phyloP scores from a whole-genome alignment of 1,140 invertebrate species.

The Diorhabda elongata region DNA sequence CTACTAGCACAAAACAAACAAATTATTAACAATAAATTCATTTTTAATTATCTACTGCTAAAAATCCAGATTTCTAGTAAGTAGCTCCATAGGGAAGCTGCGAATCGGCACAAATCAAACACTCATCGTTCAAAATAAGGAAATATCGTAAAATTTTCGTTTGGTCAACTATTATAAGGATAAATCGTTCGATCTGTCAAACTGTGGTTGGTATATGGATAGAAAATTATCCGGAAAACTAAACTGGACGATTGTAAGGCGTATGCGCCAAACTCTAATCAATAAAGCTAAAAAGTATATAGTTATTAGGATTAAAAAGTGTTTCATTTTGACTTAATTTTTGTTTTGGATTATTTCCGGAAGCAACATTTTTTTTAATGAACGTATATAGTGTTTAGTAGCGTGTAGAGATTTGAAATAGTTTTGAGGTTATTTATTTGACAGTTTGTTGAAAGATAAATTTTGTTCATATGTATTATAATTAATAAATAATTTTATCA shows the following conservation, averaged over 20 bases:
- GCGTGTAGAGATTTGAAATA: neutral
- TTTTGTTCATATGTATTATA: no score
- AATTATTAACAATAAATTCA: constrained; percentile 16
- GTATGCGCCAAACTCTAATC: constrained; percentile 29
- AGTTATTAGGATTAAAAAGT: neutral
- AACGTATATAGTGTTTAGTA: neutral
- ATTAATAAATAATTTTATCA: no score
- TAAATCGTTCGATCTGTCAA: constrained; percentile 16
- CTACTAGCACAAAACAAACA: constrained; percentile 18
- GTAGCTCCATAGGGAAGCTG: constrained; percentile 32
- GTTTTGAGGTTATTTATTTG: no score
- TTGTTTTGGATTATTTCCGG: neutral
- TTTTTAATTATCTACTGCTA: constrained; percentile 11
- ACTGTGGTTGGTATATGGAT: neutral
- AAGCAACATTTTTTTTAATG: neutral
- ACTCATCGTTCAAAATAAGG: neutral
- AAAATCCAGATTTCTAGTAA: constrained; percentile 17
- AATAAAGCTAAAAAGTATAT: constrained; percentile 33
- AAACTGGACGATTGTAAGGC: constrained; percentile 21
- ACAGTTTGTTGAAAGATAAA: no score
- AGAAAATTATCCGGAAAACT: constrained; percentile 5
- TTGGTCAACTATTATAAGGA: constrained; percentile 16
- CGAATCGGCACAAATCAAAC: constrained; percentile 10
- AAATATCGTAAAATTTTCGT: neutral
- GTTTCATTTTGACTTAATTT: neutral